phyloP scores from a whole-genome alignment of 2,888 invertebrate genomes.

The Pristionchus fissidentatus region DNA sequence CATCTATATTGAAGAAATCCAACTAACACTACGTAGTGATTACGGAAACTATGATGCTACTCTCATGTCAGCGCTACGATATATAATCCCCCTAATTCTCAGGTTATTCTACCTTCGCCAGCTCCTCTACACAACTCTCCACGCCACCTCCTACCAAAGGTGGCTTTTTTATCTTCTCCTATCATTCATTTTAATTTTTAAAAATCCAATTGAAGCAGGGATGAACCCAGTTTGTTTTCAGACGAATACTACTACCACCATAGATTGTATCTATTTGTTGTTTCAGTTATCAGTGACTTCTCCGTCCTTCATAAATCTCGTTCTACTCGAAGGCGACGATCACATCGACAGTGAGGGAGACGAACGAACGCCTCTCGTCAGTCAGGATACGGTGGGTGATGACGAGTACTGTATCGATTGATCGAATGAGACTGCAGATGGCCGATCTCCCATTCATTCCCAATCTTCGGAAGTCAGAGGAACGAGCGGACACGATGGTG shows the following conservation, averaged over 20 bases:
- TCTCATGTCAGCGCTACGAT: neutral
- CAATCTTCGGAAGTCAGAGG: slow-evolving; percentile 1
- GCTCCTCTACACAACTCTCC: slow-evolving; percentile 30
- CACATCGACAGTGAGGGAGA: neutral
- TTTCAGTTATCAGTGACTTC: slow-evolving; percentile 15
- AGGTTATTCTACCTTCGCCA: neutral
- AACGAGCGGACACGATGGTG: slow-evolving; percentile 6
- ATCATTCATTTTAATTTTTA: too few species aligned
- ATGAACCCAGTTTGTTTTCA: neutral
- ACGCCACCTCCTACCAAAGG: neutral
- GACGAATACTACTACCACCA: too few species aligned
- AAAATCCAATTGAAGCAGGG: too few species aligned
- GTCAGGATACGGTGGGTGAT: neutral
- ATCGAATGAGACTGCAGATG: neutral
- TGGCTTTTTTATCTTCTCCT: too few species aligned
- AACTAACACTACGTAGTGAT: neutral
- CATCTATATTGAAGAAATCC: neutral
- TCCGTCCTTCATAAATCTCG: slow-evolving; percentile 26
- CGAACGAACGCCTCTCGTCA: slow-evolving; percentile 6
- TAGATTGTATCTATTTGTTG: neutral
- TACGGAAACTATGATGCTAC: neutral
- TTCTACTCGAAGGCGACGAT: slow-evolving; percentile 17
- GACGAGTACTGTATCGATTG: neutral
- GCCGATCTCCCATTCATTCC: slow-evolving; percentile 14
- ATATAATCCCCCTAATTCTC: neutral